phyloP scores from a whole-genome alignment of 2,113 vertebrate genomes.

The Pachycephala philippinensis region DNA sequence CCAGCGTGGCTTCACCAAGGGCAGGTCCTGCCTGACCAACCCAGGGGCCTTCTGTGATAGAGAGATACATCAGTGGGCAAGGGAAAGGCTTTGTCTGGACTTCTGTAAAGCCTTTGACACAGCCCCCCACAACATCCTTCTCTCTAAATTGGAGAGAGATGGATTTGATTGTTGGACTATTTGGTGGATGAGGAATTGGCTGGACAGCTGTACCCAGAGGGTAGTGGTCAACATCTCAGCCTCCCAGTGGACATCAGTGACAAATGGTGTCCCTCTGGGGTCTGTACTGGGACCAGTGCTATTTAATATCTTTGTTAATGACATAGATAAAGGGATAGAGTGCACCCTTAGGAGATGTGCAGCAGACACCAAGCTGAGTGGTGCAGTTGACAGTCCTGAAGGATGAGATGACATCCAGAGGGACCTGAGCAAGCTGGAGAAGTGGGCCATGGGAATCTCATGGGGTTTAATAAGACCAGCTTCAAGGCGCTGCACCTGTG shows the following conservation, averaged over 20 bases:
- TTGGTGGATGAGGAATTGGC: neutral
- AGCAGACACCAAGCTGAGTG: neutral
- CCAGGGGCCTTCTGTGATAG: too few relatives aligned
- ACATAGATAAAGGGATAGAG: neutral
- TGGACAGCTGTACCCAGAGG: neutral
- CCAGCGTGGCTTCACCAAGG: rapidly evolving
- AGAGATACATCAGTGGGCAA: neutral
- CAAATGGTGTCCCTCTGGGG: neutral
- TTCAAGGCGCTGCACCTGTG: neutral
- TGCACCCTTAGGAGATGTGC: neutral
- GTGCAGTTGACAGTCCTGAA: neutral
- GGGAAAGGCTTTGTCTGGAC: neutral
- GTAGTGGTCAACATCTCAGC: neutral
- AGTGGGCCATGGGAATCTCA: neutral
- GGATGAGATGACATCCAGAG: neutral
- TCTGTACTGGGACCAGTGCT: neutral
- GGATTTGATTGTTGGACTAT: neutral
- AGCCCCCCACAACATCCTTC: neutral
- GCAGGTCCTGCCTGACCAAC: neutral
- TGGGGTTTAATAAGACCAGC: neutral
- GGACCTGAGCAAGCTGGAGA: neutral
- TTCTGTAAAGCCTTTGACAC: neutral
- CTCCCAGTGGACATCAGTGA: neutral
- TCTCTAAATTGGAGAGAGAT: neutral
- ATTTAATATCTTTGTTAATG: neutral